A percentile compares a stretch with the other conserved stretches of the same genome.
Evolutionary conservation across 2,797 vertebrate species (phyloP).

Genomic region (Heterohyrax brucei): DNA sequence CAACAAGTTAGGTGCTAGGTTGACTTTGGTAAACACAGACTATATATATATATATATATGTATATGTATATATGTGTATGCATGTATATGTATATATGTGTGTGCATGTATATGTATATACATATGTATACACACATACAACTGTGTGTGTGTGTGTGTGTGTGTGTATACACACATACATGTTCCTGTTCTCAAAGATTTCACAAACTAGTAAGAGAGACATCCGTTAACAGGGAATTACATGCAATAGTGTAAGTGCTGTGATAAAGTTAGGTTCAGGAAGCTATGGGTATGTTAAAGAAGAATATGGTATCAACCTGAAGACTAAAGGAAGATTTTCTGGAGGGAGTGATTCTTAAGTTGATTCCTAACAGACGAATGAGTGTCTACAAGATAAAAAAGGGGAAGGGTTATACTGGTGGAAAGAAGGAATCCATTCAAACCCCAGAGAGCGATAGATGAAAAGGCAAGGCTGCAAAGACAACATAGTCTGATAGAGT

Average conservation of each 20-base stretch:
- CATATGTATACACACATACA: too few relatives aligned
- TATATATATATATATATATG: too few relatives aligned
- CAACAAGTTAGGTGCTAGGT: background rate
- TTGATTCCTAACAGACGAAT: conserved; percentile 11
- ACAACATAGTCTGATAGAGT: background rate
- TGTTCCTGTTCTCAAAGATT: background rate
- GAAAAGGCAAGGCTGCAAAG: background rate
- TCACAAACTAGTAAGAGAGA: background rate
- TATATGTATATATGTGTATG: too few relatives aligned
- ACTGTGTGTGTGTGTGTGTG: too few relatives aligned
- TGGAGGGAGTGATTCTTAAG: conserved; percentile 1
- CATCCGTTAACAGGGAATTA: background rate
- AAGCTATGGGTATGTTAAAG: background rate
- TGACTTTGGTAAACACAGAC: background rate
- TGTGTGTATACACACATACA: too few relatives aligned
- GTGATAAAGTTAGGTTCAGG: conserved; percentile 9
- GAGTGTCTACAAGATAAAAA: conserved; percentile 2
- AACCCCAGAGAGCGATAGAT: background rate
- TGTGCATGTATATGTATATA: too few relatives aligned
- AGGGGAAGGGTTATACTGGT: background rate
- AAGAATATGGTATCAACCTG: background rate
- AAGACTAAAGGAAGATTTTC: conserved; percentile 28
- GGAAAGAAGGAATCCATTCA: background rate
- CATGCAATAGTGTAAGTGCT: background rate
- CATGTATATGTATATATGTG: too few relatives aligned